These are phyloP conservation scores for Heteractis magnifica DNA, from an alignment of 92 coral and sea anemone genomes.

Conservation along the genomic window DNA sequence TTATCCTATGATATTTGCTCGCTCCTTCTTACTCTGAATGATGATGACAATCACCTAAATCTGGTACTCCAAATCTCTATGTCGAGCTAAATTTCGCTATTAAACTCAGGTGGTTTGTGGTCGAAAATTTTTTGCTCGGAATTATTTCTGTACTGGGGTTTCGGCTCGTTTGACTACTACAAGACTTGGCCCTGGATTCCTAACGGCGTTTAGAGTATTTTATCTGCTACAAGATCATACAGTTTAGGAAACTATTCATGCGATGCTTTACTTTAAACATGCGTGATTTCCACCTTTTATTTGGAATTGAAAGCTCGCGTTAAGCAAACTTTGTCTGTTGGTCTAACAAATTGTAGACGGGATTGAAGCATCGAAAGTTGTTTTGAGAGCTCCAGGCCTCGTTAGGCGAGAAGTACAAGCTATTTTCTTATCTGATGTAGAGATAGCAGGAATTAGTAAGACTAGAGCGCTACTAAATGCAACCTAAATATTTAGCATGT, in stretches of 20 bases:
- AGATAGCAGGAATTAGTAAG: slow-evolving; percentile 13
- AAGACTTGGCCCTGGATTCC: slow-evolving; percentile 24
- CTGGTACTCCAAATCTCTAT: background rate
- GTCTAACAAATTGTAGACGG: background rate
- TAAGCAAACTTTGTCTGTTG: slow-evolving; percentile 17
- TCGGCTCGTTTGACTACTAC: background rate
- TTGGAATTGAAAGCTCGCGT: slow-evolving; percentile 10
- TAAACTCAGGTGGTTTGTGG: background rate
- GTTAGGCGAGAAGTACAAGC: slow-evolving; percentile 8
- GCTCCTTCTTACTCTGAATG: background rate
- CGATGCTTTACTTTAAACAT: background rate
- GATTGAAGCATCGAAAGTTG: background rate
- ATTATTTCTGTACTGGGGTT: slow-evolving; percentile 10
- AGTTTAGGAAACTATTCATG: slow-evolving; percentile 16
- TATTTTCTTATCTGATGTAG: slow-evolving; percentile 27
- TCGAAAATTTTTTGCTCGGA: background rate
- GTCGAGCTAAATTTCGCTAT: background rate
- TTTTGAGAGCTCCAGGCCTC: slow-evolving; percentile 5
- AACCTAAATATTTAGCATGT: slow-evolving; percentile 29
- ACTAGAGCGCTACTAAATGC: slow-evolving; percentile 9
- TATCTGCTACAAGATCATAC: slow-evolving; percentile 12
- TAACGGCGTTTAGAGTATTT: slow-evolving; percentile 10
- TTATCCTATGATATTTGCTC: background rate
- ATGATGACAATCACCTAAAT: background rate
- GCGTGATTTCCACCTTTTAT: slow-evolving; percentile 20